Base-by-base conservation (phyloP, 2,797 vertebrate genomes). In the Eulemur rubriventer region DNA sequence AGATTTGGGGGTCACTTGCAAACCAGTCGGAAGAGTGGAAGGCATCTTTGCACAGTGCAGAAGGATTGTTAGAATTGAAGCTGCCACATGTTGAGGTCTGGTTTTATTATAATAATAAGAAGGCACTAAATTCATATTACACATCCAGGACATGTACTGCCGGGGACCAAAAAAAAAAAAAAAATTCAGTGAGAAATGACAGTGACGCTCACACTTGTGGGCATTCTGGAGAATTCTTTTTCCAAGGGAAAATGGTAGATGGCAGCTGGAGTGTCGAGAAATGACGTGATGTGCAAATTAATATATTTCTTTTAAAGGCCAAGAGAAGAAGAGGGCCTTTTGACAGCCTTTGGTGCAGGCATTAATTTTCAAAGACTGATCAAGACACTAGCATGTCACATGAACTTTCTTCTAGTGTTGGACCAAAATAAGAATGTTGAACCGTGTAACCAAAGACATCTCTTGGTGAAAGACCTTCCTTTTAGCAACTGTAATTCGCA, bases 391-490 rank as follows among this genome's bases (percentile, higher is more conserved):
- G 22, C 55, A 35, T 70, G 93, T 94, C 84, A 73, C 43, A 20
- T 0, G 87, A 70, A 43, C 89, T 90, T 61, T 48, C 91, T 92
- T 91, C 69, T 13, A 20, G 63, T 13, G 78, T 83, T 61, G 88
- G 93, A n/a, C 81, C 84, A 2, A 89, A 92, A 85, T 11, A 48
- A 85, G 81, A 84, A 96, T 7, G 76, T 14, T 76, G 94, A 97
- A 61, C 95, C 76, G 16, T 94, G 96, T 93, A 98, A 97, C 96
- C 87, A 69, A 91, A 97, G 96, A 90, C 95, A n/a, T 93, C 72
- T 94, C 95, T 90, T 95, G 96, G 91, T 97, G 97, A 97, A 96
- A 97, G 96, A 83, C 57, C 63, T 63, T 88, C 81, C 92, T 95
- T 92, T 96, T 82, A 82, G 92, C 13, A 22, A 96, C 95, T 7